A percentile compares a stretch with the other conserved stretches of the same genome.
Evolutionary conservation across 2,888 invertebrate genomes (phyloP).

Genomic region (Cheilosia grossa): DNA sequence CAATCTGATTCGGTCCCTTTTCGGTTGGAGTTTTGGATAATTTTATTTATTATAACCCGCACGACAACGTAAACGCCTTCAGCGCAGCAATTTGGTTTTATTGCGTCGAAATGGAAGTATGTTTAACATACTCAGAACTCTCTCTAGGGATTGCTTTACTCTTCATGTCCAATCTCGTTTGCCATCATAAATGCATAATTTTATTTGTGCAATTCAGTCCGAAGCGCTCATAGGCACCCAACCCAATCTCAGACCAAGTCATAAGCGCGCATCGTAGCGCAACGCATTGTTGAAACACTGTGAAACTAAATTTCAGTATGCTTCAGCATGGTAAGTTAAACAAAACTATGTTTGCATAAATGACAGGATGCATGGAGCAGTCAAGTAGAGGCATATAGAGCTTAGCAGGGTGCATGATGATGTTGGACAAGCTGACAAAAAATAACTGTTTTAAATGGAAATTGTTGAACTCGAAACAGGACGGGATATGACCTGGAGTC

Average conservation of each 20-base stretch:
- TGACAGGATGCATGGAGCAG: neutral
- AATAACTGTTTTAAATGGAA: neutral
- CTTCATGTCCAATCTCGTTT: slow-evolving; percentile 3
- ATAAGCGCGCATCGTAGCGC: neutral
- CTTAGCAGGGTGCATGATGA: neutral
- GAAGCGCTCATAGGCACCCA: neutral
- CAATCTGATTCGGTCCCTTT: slow-evolving; percentile 17
- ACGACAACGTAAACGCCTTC: neutral
- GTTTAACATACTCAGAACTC: neutral
- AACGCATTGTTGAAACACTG: slow-evolving; percentile 10
- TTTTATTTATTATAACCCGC: slow-evolving; percentile 10
- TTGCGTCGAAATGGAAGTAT: neutral
- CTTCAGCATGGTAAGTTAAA: slow-evolving; percentile 10
- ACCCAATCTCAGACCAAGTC: neutral
- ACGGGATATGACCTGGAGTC: neutral
- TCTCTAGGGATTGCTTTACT: neutral
- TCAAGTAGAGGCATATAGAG: neutral
- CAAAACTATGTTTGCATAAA: slow-evolving; percentile 17
- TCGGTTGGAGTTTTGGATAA: neutral
- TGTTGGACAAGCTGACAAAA: neutral
- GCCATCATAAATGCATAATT: slow-evolving; percentile 36
- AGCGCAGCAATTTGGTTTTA: slow-evolving; percentile 9
- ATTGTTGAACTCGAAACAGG: neutral
- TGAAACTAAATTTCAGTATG: slow-evolving; percentile 6
- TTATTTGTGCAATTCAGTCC: slow-evolving; percentile 24